These are phyloP conservation scores for Gorsachius magnificus DNA, from an alignment of 2,797 vertebrate genomes.

Conservation along the genomic window DNA sequence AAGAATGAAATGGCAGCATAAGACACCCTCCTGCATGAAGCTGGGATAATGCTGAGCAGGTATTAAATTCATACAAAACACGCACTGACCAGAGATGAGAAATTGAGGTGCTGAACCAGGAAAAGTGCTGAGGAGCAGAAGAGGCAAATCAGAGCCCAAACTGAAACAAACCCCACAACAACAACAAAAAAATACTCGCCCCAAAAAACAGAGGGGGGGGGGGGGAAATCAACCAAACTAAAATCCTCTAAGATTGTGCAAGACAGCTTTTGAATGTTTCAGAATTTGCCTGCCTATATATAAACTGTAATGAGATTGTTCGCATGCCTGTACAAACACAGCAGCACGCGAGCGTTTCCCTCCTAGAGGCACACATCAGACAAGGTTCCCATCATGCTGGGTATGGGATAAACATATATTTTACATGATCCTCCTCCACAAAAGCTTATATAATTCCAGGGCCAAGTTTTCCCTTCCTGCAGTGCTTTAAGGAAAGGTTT, in stretches of 20 bases:
- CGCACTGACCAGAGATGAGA: conserved; percentile 1
- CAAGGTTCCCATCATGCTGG: not conserved
- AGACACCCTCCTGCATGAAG: not conserved
- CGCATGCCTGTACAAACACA: not conserved
- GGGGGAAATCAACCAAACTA: not conserved
- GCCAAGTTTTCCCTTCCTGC: not conserved
- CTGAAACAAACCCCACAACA: not conserved
- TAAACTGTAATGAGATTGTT: not conserved
- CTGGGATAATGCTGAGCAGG: conserved; percentile 12
- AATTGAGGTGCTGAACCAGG: conserved; percentile 30
- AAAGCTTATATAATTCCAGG: not conserved
- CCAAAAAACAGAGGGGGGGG: not conserved
- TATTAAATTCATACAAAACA: conserved; percentile 50
- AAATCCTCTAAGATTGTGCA: not conserved
- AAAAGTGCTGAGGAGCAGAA: conserved; percentile 37
- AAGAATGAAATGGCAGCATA: not conserved
- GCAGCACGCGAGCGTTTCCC: not conserved
- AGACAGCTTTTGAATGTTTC: not conserved
- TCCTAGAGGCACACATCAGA: not conserved
- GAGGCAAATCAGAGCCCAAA: not conserved
- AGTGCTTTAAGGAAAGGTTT: not conserved
- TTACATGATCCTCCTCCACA: not conserved
- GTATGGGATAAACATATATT: not conserved
- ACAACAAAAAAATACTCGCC: not conserved
- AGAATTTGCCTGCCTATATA: not conserved